These are phyloP conservation scores for Pemphigus obesinymphae DNA, from an alignment of 1,140 invertebrate species.

Conservation along the genomic window DNA sequence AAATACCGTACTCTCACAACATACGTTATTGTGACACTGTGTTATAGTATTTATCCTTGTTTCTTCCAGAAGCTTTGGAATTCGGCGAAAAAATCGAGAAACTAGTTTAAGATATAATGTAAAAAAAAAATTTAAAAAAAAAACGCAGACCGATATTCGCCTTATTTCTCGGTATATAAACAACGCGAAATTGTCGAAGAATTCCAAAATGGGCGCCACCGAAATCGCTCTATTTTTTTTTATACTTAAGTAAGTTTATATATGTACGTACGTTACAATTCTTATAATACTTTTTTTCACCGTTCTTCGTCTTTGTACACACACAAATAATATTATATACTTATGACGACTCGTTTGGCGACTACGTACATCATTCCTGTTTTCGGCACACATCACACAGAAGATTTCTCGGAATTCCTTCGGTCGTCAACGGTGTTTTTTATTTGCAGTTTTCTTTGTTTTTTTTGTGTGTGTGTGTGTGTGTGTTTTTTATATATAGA, in stretches of 20 bases:
- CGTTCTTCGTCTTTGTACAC: neutral
- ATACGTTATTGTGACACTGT: too few species aligned
- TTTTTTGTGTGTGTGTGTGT: too few species aligned
- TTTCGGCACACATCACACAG: constrained; percentile 39
- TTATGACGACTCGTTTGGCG: constrained; percentile 22
- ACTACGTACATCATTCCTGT: constrained; percentile 40
- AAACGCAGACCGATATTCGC: neutral
- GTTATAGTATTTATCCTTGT: too few species aligned
- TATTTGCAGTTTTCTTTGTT: too few species aligned
- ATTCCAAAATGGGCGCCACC: constrained; percentile 38
- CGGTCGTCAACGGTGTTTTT: neutral
- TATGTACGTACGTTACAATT: neutral
- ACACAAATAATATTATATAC: neutral
- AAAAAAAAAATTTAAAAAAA: neutral
- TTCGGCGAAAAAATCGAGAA: neutral
- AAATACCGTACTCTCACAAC: too few species aligned
- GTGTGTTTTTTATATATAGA: too few species aligned
- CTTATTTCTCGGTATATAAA: constrained; percentile 24
- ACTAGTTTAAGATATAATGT: too few species aligned
- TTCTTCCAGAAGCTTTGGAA: too few species aligned
- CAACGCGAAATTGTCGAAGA: neutral
- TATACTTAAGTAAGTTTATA: too few species aligned
- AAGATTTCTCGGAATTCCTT: constrained; percentile 27
- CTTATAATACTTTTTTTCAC: neutral
- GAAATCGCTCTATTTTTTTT: constrained; percentile 3